Percentiles rank a stretch among this genome's conserved stretches.
These are phyloP conservation scores for Clarias pachynema DNA, from an alignment of 2,797 vertebrate species.

Conservation along the genomic window DNA sequence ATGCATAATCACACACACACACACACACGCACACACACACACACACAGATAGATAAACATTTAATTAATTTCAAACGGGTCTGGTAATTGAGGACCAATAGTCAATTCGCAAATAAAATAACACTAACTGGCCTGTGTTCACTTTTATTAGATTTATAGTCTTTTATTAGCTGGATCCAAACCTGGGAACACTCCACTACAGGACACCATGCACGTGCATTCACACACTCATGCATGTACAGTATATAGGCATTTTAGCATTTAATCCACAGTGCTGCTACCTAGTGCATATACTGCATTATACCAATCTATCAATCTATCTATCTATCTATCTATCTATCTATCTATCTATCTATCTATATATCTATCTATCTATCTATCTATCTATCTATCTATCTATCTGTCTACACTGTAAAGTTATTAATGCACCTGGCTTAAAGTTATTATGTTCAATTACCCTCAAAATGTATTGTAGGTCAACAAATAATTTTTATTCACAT, in stretches of 20 bases:
- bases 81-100: not conserved
- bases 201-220: not conserved
- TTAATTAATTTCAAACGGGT: not conserved
- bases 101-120: not conserved
- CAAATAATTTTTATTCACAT: too few species aligned
- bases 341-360: not conserved
- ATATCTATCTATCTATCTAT: conserved; percentile 3
- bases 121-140: not conserved
- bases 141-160: not conserved
- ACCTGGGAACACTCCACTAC: not conserved
- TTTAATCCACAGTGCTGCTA: not conserved
- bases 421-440: too few species aligned
- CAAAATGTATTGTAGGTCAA: too few species aligned
- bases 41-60: not conserved
- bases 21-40: too few species aligned
- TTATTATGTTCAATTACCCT: too few species aligned
- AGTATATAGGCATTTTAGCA: not conserved
- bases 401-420: too few species aligned
- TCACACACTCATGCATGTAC: not conserved
- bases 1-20: not conserved
- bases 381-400: not conserved
- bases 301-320: not conserved
- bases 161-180: not conserved
- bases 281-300: not conserved
- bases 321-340: conserved; percentile 6